Percentiles rank a stretch among this genome's conserved stretches.
Evolutionary conservation across 1,140 invertebrate species (phyloP).

Genomic region (Cheumatopsyche charites): DNA sequence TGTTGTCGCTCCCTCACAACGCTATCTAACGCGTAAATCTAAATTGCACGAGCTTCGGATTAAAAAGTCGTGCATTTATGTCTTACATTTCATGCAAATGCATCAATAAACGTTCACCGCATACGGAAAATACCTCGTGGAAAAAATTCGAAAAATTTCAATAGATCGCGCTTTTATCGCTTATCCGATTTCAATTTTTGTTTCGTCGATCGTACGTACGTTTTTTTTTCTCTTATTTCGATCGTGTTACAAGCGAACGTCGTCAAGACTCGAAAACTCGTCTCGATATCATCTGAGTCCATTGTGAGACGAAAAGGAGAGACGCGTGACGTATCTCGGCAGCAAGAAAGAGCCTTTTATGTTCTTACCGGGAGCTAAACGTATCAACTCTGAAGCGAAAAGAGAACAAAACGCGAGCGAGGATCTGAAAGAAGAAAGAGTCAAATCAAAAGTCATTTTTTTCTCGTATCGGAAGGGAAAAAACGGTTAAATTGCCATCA

Average conservation of each 20-base stretch:
- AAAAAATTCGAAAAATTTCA: no score
- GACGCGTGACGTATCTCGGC: slow-evolving; percentile 17
- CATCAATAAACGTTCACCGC: no score
- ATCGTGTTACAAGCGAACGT: background rate
- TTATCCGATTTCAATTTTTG: background rate
- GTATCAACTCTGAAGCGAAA: background rate
- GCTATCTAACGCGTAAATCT: background rate
- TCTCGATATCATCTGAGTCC: slow-evolving; percentile 18
- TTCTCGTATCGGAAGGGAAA: background rate
- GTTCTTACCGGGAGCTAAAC: slow-evolving; percentile 6
- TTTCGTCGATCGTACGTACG: background rate
- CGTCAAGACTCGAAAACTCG: slow-evolving; percentile 10
- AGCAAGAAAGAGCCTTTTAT: slow-evolving; percentile 6
- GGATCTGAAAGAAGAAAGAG: slow-evolving; percentile 8
- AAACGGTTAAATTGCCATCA: slow-evolving; percentile 19
- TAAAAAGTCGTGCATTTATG: no score
- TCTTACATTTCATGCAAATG: no score
- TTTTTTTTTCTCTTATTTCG: background rate
- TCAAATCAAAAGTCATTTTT: background rate
- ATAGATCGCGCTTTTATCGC: slow-evolving; percentile 10
- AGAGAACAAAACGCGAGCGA: no score
- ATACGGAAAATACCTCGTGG: no score
- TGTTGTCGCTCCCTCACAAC: no score
- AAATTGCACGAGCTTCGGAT: background rate
- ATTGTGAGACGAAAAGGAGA: slow-evolving; percentile 10